Base-by-base conservation (phyloP, 2,888 invertebrate genomes). In the Schizotus pectinicornis region DNA sequence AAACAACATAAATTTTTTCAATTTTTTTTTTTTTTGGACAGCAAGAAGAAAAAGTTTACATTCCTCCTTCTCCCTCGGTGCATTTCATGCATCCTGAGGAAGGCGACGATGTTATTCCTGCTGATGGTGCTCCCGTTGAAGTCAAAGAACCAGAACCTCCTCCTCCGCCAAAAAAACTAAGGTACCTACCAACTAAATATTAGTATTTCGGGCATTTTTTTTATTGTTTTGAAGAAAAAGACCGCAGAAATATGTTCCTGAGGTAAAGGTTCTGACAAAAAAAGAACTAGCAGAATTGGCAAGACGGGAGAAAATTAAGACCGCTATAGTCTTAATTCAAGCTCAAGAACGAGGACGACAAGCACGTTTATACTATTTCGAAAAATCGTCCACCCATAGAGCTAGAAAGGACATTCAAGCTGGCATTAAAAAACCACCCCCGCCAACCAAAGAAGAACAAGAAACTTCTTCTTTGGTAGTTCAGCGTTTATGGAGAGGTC, bases 271-370 rank as follows among this genome's bases (percentile, higher is more conserved):
- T 1, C 42, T 70, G 33, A 64, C 68, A 1, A 54, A 56, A n/a
- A 67, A 70, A 65, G 67, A 72, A 53, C 52, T 63, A 8, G 68
- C 67, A 61, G 70, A 65, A 47, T 14, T 67, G 14, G 58, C 65
- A 41, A 52, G 59, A 13, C 71, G 71, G 62, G 61, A 63, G 6
- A 57, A 66, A 45, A 51, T 78, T 1, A 67, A 50, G 0, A 61
- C 73, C 0, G 75, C 76, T 1, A 64, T 81, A 0, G 74, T 62
- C 8, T 43, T 81, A 6, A 79, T 84, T 38, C 83, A 84, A 68
- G 72, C 69, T 0, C 80, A 81, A 43, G 84, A 84, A 69, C 74
- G 83, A 37, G 82, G 79, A 0, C 74, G 84, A 46, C 77, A 77
- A 59, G 67, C 65, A 5, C 63, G 79, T 7, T 12, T 77, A 8